Base-by-base conservation (phyloP, 2,888 invertebrate species). In the Athetis lepigone region DNA sequence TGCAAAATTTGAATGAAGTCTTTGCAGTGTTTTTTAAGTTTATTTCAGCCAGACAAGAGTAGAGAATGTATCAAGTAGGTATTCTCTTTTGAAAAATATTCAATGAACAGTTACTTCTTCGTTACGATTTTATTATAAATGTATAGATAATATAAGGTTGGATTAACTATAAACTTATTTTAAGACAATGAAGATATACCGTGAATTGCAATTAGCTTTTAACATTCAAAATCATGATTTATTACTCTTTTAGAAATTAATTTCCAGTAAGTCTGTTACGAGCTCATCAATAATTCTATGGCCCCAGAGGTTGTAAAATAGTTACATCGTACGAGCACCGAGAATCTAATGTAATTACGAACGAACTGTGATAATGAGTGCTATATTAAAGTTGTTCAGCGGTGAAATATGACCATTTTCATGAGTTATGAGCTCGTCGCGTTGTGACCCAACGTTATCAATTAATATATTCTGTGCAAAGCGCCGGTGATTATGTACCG, bases 381-480 rank as follows among this genome's bases (percentile, higher is more conserved):
- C 77, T 83, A 82, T 84, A 84, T 85, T 83, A 85, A 90, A 90
- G 83, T 89, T 86, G 84, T 79, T 77, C 74, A 57, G 73, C 72
- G 75, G 82, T 89, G 89, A 90, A 88, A 88, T 88, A 90, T 87
- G 89, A 88, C 79, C 73, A 81, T 81, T 82, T 81, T 77, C 79
- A 81, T 90, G 89, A 91, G 83, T 90, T 88, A 90, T 84, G 90
- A 86, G 85, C 82, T 84, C 83, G 85, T 90, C 87, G 85, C 83
- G 74, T 65, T 80, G 87, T 83, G 84, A 85, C 82, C 82, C 85
- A 66, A 76, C 80, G 85, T 89, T 91, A 92, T 91, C 91, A 91
- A 91, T 91, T 92, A 91, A 92, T 88, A 87, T 88, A 86, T 88
- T 87, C 88, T 75, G 83, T 80, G 85, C 78, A 81, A 85, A 85